Conservation (phyloP, 2,797 vertebrate genomes). For the Aulostomus chinensis region DNA sequence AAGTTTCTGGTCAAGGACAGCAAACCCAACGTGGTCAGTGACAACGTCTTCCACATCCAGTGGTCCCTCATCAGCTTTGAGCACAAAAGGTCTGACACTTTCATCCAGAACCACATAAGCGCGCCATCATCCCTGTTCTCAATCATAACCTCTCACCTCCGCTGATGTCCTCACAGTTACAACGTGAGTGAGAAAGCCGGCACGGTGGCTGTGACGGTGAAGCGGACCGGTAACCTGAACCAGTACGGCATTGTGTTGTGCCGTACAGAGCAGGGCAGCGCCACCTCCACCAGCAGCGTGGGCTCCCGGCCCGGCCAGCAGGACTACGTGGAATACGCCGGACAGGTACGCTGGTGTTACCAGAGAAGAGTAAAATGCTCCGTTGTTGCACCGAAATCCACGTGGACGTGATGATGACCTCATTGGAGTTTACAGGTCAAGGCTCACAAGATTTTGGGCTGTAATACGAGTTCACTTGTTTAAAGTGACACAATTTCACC, state of each 20-base stretch:
- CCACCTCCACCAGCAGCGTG: constrained; percentile 79
- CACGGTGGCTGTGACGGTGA: constrained; percentile 86
- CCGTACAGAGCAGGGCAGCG: constrained; percentile 86
- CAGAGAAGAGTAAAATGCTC: no score
- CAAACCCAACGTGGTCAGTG: constrained; percentile 89
- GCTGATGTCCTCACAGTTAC: constrained; percentile 81
- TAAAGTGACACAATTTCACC: no score
- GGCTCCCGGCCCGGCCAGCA: constrained; percentile 79
- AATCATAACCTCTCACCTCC: no score
- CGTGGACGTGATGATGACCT: no score
- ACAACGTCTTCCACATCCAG: constrained; percentile 93
- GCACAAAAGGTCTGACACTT: constrained; percentile 85
- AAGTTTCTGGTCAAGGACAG: constrained; percentile 95
- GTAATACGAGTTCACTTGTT: no score
- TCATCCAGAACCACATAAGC: no score
- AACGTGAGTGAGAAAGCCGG: constrained; percentile 89
- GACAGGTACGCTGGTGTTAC: no score
- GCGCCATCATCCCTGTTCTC: no score
- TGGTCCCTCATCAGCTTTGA: constrained; percentile 97
- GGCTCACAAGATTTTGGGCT: no score
- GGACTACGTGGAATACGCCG: constrained; percentile 92
- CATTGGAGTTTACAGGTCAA: no score
- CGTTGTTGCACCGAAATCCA: no score
- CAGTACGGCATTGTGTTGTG: constrained; percentile 95
- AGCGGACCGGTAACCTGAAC: constrained; percentile 90